These are phyloP conservation scores for Chromobotia macracanthus DNA, from an alignment of 2,797 vertebrate species.

Conservation along the genomic window DNA sequence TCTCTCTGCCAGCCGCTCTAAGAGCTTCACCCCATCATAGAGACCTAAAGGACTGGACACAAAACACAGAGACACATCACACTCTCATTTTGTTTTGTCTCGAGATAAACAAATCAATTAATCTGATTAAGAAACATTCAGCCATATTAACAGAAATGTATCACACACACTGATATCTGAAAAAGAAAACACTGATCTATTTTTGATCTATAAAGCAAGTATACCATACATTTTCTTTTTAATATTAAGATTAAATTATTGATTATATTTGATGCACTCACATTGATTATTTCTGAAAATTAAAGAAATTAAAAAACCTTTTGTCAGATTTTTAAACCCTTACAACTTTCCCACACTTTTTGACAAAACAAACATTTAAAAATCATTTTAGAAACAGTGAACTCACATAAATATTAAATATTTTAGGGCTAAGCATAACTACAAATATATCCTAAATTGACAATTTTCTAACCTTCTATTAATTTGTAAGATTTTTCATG, in stretches of 20 bases:
- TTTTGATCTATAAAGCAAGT: no score
- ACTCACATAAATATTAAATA: background rate
- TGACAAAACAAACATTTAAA: no score
- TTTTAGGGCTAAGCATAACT: background rate
- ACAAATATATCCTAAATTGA: background rate
- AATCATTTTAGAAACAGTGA: background rate
- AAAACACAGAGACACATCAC: conserved; percentile 9
- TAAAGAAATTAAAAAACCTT: background rate
- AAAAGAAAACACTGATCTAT: no score
- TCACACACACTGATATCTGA: no score
- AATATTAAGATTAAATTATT: no score
- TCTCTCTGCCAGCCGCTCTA: conserved; percentile 88
- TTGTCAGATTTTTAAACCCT: no score
- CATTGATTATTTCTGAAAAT: background rate
- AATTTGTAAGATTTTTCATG: no score
- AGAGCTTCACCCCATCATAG: conserved; percentile 85
- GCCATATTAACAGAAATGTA: no score
- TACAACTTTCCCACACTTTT: background rate
- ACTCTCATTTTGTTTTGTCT: background rate
- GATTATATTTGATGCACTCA: no score
- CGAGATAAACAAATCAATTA: background rate
- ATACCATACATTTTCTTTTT: no score
- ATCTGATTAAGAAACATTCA: background rate
- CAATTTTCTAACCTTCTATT: no score
- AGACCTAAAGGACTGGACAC: conserved; percentile 83